Evolutionary conservation across 1,140 invertebrate genomes (phyloP), one percentile per base, ranked within the genome.

Genomic region (Hyles euphorbiae): DNA sequence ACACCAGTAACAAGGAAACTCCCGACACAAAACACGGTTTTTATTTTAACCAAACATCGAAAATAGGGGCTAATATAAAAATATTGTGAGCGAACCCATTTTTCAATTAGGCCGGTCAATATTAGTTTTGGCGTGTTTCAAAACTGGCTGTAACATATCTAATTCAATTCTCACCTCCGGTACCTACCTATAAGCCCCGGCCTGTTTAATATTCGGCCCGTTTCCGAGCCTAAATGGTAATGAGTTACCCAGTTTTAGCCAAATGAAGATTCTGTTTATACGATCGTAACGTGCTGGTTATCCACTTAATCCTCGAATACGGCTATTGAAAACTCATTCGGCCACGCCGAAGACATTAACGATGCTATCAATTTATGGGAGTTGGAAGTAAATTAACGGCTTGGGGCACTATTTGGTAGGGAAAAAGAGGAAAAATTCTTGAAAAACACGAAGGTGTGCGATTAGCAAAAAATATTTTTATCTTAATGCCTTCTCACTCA

Each of bases 241-340:
- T 75, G 63, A 70, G 65, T 63, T 72, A 68, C 61, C 66, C 65
- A 68, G 63, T 70, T 74, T 74, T 72, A 73, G 59, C 67, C 63
- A 66, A 77, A 76, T 79, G 65, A 74, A 67, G 68, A 70, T 64
- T 66, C 64, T 71, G 72, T 81, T 81, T 81, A 74, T 73, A 65
- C 67, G 58, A 62, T 69, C 70, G 68, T 70, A 71, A 66, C 61
- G 47, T 48, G 56, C 57, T 52, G 64, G 54, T 72, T 73, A 81
- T 78, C 75, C 70, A 56, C 58, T 76, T 68, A 75, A 78, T 78
- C 72, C 67, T 70, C 63, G 60, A 70, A 64, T 75, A 63, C 56
- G 67, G 71, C 75, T 72, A 81, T 84, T 76, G 76, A 77, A 78
- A 79, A 74, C 72, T 70, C 72, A 77, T 83, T 81, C 70, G 78